These are phyloP conservation scores for Drosophila baimaii DNA, from an alignment of 1,140 invertebrate species.

Conservation along the genomic window DNA sequence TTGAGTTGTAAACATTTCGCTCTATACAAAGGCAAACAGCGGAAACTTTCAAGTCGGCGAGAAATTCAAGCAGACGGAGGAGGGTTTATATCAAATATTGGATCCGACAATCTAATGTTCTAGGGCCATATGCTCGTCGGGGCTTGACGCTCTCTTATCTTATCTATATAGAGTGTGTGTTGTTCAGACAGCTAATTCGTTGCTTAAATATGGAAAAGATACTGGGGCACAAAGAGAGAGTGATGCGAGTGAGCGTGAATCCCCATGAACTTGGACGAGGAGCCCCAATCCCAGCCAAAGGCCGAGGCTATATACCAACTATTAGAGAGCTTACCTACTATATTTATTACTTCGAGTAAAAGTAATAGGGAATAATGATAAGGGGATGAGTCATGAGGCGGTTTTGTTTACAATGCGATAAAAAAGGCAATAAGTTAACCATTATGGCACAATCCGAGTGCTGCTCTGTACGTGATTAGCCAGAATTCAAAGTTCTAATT, in stretches of 20 bases:
- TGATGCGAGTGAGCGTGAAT: background rate
- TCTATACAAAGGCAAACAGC: constrained; percentile 10
- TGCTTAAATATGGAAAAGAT: constrained; percentile 33
- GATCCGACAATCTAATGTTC: constrained; percentile 8
- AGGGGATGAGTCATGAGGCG: constrained; percentile 31
- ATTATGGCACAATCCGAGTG: constrained; percentile 10
- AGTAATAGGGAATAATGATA: background rate
- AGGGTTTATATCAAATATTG: background rate
- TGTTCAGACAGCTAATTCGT: constrained; percentile 33
- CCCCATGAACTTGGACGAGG: constrained; percentile 4
- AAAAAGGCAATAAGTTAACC: constrained; percentile 5
- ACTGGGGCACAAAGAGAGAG: constrained; percentile 27
- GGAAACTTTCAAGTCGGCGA: constrained; percentile 23
- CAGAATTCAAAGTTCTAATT: constrained; percentile 18
- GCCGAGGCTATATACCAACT: background rate
- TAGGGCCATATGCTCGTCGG: constrained; percentile 6
- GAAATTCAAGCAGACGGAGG: background rate
- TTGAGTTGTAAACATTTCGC: constrained; percentile 14
- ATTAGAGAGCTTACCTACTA: background rate
- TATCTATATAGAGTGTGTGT: constrained; percentile 19
- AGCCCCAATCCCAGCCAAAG: background rate
- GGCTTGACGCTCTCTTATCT: constrained; percentile 30
- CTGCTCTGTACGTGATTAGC: constrained; percentile 17
- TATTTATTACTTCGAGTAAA: no score
- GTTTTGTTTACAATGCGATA: constrained; percentile 23